phyloP scores from a whole-genome alignment of 2,888 invertebrate species.

The Diarsia mendica region DNA sequence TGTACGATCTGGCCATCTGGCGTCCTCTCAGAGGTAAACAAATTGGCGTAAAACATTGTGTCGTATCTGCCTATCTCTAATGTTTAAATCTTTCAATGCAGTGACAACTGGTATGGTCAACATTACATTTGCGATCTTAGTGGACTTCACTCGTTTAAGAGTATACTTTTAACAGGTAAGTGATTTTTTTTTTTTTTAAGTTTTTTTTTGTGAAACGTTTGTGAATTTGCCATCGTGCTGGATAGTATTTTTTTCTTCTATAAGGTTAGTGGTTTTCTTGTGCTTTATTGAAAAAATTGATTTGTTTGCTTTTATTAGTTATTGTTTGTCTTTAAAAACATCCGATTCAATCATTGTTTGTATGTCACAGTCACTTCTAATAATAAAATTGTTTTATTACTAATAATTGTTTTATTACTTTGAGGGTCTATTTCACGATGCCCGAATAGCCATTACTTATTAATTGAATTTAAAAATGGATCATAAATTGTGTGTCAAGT shows the following conservation, averaged over 20 bases:
- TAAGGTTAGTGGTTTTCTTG: too few species aligned
- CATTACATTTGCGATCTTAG: conserved; percentile 42
- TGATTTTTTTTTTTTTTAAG: background rate
- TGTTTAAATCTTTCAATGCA: conserved; percentile 10
- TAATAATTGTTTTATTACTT: background rate
- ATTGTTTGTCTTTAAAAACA: background rate
- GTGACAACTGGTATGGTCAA: conserved; percentile 41
- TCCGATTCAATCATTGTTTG: background rate
- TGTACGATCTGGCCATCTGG: background rate
- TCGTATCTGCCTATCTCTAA: conserved; percentile 19
- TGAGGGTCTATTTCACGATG: too few species aligned
- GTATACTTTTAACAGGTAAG: conserved; percentile 29
- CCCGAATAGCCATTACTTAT: too few species aligned
- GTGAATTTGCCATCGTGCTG: background rate
- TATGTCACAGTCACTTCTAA: background rate
- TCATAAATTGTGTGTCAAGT: too few species aligned
- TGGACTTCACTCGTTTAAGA: conserved; percentile 37
- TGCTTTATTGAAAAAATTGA: background rate
- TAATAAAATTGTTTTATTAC: too few species aligned
- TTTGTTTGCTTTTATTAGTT: background rate
- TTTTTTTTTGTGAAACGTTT: background rate
- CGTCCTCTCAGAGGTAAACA: conserved; percentile 47
- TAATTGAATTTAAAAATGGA: too few species aligned
- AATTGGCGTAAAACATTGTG: too few species aligned
- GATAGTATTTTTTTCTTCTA: background rate